Evolutionary conservation across 92 coral and sea anemone species (phyloP), one percentile per base, ranked within the genome.

Genomic region (Scolanthus callimorphus): DNA sequence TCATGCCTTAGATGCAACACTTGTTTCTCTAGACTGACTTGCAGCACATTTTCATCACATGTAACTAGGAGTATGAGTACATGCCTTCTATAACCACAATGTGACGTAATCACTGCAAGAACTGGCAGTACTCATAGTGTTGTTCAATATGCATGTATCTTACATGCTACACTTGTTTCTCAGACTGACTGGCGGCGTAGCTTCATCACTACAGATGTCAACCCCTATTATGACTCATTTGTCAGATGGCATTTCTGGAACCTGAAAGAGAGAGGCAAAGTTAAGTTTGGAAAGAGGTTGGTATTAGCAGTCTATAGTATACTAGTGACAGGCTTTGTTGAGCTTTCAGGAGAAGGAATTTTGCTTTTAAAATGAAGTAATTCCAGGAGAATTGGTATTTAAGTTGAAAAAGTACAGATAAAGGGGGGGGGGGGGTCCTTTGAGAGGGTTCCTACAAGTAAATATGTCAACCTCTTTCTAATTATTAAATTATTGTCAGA

Each of bases 211-310:
- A 92, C 98, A 0, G 85, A 92, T 59, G 98, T 65, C 70, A 92
- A 88, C 61, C 98, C 98, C 15, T 92, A 84, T 38, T 92, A 92
- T 70, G 98, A 92, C 76, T 92, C 98, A 8, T 92, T 92, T 84
- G 98, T 92, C 48, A 80, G 98, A 43, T 92, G 98, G 98, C 98
- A 92, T 55, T 92, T 92, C 59, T 78, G 89, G 89, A 92, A 95
- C 21, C 85, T 92, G 2, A 92, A 81, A 70, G 95, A 88, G 21
- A 77, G 96, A 39, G 98, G 98, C 25, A 92, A 92, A 66, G 80
- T 92, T 51, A 92, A 92, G 80, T 92, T 92, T 88, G 98, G 98
- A 17, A 92, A 92, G 65, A 80, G 98, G 98, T 92, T 41, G 26
- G 79, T n/a, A n/a, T n/a, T n/a, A n/a, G n/a, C n/a, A n/a, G n/a